Percentiles rank a stretch among this genome's conserved stretches.
Evolutionary conservation across 2,113 vertebrate genomes (phyloP).

Genomic region (Leptodactylus fuscus): DNA sequence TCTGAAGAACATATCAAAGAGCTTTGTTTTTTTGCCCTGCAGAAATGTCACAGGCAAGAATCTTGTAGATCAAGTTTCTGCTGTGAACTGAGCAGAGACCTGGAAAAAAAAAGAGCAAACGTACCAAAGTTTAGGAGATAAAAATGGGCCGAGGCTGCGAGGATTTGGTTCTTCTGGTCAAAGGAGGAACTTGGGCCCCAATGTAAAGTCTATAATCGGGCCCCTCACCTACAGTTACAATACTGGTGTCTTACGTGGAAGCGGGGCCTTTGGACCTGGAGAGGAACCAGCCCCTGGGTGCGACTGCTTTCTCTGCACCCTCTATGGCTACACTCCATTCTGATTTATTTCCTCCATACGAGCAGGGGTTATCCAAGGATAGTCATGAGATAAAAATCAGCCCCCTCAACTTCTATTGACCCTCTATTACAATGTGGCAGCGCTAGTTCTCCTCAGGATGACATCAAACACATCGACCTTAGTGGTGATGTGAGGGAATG

Average conservation of each 20-base stretch:
- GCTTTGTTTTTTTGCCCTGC: conserved; percentile 32
- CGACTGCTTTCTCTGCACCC: neutral
- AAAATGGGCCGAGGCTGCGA: no score
- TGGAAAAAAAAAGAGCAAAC: neutral
- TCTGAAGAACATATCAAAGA: conserved; percentile 34
- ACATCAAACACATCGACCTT: no score
- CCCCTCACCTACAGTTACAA: neutral
- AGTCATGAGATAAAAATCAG: no score
- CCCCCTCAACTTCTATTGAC: no score
- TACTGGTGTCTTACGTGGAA: neutral
- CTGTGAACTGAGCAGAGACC: neutral
- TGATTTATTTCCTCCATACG: no score
- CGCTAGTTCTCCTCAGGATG: no score
- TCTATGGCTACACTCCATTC: no score
- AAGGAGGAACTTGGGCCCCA: neutral
- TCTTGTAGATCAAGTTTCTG: conserved; percentile 31
- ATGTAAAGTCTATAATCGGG: neutral
- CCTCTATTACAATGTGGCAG: no score
- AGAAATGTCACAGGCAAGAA: conserved; percentile 45
- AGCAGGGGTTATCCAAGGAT: no score
- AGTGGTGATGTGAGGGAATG: no score
- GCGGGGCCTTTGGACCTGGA: neutral
- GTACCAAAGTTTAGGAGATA: no score
- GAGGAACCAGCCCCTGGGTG: neutral
- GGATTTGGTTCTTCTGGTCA: no score